phyloP scores from a whole-genome alignment of 2,113 vertebrate species.

The Ciconia stormi region DNA sequence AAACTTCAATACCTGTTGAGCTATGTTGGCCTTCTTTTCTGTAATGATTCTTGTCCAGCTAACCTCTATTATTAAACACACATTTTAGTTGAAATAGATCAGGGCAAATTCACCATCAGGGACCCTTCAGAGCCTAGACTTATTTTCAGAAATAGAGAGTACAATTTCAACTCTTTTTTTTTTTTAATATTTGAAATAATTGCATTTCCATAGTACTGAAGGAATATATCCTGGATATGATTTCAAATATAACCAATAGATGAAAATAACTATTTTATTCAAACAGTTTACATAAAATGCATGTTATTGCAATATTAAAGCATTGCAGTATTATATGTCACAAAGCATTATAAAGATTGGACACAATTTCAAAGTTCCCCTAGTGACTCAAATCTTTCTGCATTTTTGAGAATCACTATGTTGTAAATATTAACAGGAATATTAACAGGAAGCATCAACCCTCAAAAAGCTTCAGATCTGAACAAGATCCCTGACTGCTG shows the following conservation, averaged over 20 bases:
- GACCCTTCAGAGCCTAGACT: not conserved
- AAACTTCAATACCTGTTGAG: not conserved
- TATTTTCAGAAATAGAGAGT: not conserved
- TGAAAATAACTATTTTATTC: not conserved
- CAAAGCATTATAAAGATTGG: not conserved
- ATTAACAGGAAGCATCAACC: not conserved
- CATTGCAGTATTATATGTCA: not conserved
- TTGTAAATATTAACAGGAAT: not conserved
- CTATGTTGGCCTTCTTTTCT: not conserved
- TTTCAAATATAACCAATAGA: not conserved
- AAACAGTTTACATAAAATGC: not conserved
- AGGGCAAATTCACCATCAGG: not conserved
- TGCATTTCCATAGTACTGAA: not conserved
- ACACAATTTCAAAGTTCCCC: not conserved
- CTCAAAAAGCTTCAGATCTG: not conserved
- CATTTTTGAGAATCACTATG: not conserved
- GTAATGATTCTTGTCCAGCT: not conserved
- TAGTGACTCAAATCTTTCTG: not conserved
- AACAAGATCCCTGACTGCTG: not conserved
- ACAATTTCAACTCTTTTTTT: not conserved
- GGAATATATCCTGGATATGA: not conserved
- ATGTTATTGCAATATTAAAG: not conserved
- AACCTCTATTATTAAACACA: not conserved
- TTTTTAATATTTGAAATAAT: not conserved
- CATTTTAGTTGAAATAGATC: not conserved